Base-by-base conservation (phyloP, 2,797 vertebrate genomes). In the Merluccius polli region DNA sequence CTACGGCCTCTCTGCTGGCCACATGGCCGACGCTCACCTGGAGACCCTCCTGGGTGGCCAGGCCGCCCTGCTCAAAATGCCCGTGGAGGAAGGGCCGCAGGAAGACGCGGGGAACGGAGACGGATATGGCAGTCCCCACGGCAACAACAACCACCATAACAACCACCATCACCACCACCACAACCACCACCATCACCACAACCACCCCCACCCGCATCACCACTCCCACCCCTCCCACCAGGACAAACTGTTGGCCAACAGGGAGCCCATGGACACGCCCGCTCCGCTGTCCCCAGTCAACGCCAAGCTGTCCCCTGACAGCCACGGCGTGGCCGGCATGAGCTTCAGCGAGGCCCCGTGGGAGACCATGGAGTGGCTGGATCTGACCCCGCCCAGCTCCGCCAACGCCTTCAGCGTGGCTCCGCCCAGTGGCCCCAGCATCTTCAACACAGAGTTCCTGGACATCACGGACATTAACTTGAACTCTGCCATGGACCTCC, bases 361-460 rank as follows among this genome's bases (percentile, higher is more conserved):
- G 98, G 98, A 99, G 85, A 97, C 95, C 0, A 99, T 99, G 97
- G 98, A 99, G 87, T 99, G 98, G 98, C 86, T 98, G 89, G 98
- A 99, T 86, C 95, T 99, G 82, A 98, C 97, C 0, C 95, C 96
- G 0, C 96, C 96, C 2, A 98, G 95, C 81, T 99, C 96, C 0
- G 94, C 95, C 70, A 90, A 93, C 0, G 93, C 93, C 38, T 98
- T 97, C 76, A 93, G 92, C 36, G 92, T 94, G 0, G 93, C 97
- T 15, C 86, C 94, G 9, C 89, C 96, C 1, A 90, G 87, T 0
- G 95, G 91, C 1, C 96, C 96, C 80, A 97, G 95, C 90, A 97
- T 99, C 89, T 99, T 99, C 90, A 98, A 96, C 90, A 95, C 96
- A 0, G 98, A 99, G 89, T 99, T 99, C 91, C 92, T 98, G 81